These are phyloP conservation scores for Festucalex cinctus DNA, from an alignment of 2,113 vertebrate genomes.

Conservation along the genomic window DNA sequence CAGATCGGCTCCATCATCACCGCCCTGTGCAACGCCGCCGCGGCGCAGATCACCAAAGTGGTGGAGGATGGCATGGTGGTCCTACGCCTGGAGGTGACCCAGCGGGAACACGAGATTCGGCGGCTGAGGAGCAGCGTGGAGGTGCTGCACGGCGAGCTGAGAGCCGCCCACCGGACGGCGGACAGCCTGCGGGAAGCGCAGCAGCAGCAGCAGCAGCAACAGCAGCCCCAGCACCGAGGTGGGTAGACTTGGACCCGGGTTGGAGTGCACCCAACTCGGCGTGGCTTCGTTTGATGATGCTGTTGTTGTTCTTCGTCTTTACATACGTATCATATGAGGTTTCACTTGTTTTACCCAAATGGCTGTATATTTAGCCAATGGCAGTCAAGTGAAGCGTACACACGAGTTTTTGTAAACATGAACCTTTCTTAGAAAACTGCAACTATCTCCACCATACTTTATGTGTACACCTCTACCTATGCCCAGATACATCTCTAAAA, in stretches of 20 bases:
- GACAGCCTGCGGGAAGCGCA: slow-evolving; percentile 11
- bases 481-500: too few species aligned
- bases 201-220: slow-evolving; percentile 9
- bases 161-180: slow-evolving; percentile 22
- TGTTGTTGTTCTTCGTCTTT: too few species aligned
- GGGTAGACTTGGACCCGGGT: not conserved
- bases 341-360: too few species aligned
- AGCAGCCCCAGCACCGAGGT: not conserved
- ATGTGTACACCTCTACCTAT: too few species aligned
- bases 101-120: slow-evolving; percentile 58
- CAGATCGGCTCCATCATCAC: slow-evolving; percentile 64
- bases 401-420: too few species aligned
- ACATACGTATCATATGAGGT: too few species aligned
- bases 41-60: slow-evolving; percentile 59
- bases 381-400: too few species aligned
- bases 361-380: too few species aligned
- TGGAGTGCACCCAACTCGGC: not conserved
- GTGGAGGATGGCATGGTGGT: slow-evolving; percentile 65
- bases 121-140: slow-evolving; percentile 59
- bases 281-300: not conserved
- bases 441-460: too few species aligned
- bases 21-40: slow-evolving; percentile 57
- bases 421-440: too few species aligned
- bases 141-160: slow-evolving; percentile 55
- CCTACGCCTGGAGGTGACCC: slow-evolving; percentile 62